Evolutionary conservation across 2,113 vertebrate species (phyloP).

Genomic region (Ceyx margarethae): DNA sequence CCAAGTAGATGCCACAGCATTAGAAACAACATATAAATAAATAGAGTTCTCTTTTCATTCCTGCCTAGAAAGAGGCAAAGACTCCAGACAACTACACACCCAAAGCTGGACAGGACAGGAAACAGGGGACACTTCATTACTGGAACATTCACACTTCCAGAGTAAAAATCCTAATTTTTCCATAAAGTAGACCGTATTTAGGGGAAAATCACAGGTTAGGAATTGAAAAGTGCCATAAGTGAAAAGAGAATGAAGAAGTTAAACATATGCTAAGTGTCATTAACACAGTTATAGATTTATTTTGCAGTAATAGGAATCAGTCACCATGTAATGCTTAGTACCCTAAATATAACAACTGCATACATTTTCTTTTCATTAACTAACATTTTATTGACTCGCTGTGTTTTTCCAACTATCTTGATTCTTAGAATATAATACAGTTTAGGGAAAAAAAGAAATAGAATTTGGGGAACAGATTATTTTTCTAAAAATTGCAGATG

Average conservation of each 20-base stretch:
- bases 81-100: background rate
- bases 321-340: background rate
- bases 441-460: background rate
- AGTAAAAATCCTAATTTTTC: constrained; percentile 13
- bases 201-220: constrained; percentile 14
- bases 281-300: background rate
- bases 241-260: constrained; percentile 37
- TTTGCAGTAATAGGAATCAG: background rate
- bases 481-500: background rate
- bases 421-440: background rate
- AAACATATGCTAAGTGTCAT: background rate
- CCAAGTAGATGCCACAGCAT: no score
- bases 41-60: background rate
- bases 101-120: background rate
- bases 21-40: no score
- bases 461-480: background rate
- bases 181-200: background rate
- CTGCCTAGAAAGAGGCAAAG: background rate
- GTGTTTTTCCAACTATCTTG: background rate
- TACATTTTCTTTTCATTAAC: background rate
- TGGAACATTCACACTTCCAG: constrained; percentile 3
- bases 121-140: constrained; percentile 6
- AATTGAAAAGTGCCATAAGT: background rate
- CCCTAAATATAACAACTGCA: background rate
- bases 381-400: background rate